phyloP scores from a whole-genome alignment of 2,113 vertebrate species.

The Haliaeetus leucogaster region DNA sequence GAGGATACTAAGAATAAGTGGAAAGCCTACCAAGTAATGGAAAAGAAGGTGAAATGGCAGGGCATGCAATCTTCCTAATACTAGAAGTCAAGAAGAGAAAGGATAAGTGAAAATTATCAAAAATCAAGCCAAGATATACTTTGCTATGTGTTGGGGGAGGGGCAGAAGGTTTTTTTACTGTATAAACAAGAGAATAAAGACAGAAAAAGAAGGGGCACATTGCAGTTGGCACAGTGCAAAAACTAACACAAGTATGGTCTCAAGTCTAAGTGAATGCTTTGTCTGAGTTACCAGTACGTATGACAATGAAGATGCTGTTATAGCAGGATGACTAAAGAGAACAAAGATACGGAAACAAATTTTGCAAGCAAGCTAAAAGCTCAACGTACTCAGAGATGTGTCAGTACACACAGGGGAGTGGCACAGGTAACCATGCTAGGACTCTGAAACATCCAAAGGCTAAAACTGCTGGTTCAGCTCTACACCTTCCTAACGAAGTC shows the following conservation, averaged over 20 bases:
- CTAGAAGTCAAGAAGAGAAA: background rate
- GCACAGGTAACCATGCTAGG: background rate
- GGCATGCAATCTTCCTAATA: background rate
- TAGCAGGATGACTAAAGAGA: background rate
- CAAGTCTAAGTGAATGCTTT: background rate
- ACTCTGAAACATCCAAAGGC: background rate
- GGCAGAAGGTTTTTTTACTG: background rate
- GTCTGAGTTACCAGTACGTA: background rate
- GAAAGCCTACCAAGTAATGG: background rate
- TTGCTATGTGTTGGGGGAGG: background rate
- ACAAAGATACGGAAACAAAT: background rate
- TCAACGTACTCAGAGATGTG: background rate
- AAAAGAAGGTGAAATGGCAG: background rate
- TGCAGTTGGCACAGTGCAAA: background rate
- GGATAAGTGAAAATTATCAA: background rate
- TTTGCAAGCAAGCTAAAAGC: background rate
- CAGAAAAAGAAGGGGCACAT: background rate
- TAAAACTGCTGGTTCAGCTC: background rate
- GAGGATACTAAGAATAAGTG: background rate
- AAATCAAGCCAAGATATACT: background rate
- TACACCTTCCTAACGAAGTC: background rate
- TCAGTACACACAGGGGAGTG: background rate
- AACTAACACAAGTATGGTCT: background rate
- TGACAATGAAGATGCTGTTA: background rate
- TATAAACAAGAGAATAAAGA: background rate